Evolutionary conservation across 2,113 vertebrate genomes (phyloP), one percentile per base, ranked within the genome.

Genomic region (Kryptolebias marmoratus): DNA sequence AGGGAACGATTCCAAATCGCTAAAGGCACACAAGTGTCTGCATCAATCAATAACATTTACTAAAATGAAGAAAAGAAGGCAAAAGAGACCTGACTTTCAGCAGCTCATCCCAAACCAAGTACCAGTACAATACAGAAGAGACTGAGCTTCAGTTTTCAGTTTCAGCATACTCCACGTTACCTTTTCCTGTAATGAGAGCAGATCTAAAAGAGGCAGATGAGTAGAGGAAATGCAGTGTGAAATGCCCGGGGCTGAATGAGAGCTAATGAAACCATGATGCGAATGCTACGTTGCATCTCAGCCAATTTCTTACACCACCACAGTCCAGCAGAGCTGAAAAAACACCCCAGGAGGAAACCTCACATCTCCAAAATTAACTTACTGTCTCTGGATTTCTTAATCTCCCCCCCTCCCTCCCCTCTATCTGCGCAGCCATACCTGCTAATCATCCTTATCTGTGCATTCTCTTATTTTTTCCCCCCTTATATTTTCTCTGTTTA

Each of bases 211-310:
- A 50, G 60, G 87, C 85, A 82, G 84, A 89, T 82, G 86, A 89
- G 85, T 52, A 8, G 79, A 79, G 79, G 81, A 82, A 85, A 88
- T 81, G 84, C 84, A 81, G 84, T 75, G 88, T 85, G 84, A 88
- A 88, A 77, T 13, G 81, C 88, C 85, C 58, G 36, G 57, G 81
- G 91, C 83, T 67, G 75, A 86, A 82, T 80, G 84, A 82, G 81
- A 67, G 68, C 87, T 85, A 91, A 91, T 89, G 81, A 90, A 89
- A 85, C 73, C 79, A 64, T 83, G 78, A 87, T 79, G 82, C 18
- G 75, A 82, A 88, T 63, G 87, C 80, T 84, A 80, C 73, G 30
- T 84, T 81, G 84, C 82, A 83, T 87, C 90, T 83, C 82, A 75
- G 77, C 79, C 90, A 84, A 87, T 87, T 88, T 88, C 71, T 87